phyloP scores from a whole-genome alignment of 2,888 invertebrate genomes.

The Stenodera caucasica region DNA sequence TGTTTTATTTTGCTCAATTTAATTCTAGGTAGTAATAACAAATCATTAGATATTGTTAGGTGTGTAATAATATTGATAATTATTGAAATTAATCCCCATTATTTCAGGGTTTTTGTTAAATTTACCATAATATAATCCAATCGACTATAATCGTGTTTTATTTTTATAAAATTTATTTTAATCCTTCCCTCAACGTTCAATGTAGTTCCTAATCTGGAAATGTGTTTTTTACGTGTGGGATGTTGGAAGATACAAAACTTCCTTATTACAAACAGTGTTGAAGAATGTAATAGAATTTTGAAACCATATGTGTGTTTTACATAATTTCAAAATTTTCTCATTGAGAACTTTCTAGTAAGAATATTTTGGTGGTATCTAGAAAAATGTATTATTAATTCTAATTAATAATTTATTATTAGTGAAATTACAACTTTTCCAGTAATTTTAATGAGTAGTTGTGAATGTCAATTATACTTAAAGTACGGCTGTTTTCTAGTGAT shows the following conservation, averaged over 20 bases:
- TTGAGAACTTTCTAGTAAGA: neutral
- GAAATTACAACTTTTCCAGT: too few relatives aligned
- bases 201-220: neutral
- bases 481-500: neutral
- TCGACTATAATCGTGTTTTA: neutral
- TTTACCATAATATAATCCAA: neutral
- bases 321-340: neutral
- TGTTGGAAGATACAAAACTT: slow-evolving; percentile 6
- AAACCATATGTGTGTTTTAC: slow-evolving; percentile 2
- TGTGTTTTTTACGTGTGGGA: neutral
- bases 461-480: too few relatives aligned
- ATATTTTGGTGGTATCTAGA: too few relatives aligned
- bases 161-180: too few relatives aligned
- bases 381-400: too few relatives aligned
- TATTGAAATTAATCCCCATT: too few relatives aligned
- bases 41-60: slow-evolving; percentile 1
- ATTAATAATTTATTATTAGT: too few relatives aligned
- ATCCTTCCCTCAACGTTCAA: neutral
- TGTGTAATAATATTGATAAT: neutral
- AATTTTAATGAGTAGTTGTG: too few relatives aligned
- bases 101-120: neutral
- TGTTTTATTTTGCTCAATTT: neutral
- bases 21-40: neutral
- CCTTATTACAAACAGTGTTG: slow-evolving; percentile 2
- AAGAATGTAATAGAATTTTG: slow-evolving; percentile 3